Conservation (phyloP, 2,888 invertebrate genomes). For the Cerastis leucographa region DNA sequence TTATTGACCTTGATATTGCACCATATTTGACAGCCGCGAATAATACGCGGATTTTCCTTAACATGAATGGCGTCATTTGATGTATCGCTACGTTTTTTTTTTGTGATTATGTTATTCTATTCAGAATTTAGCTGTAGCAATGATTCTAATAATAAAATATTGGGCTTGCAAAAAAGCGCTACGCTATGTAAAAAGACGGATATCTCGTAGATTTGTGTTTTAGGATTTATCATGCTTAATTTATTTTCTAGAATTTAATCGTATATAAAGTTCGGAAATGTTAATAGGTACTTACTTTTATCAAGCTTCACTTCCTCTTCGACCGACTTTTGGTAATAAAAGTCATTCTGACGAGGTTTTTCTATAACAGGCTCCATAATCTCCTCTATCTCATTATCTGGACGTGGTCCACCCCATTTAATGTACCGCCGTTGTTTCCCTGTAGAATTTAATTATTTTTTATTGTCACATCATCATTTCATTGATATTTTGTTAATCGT, state of each 20-base stretch:
- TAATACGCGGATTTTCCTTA: not conserved
- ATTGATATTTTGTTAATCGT: conserved; percentile 5
- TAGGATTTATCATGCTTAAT: not conserved
- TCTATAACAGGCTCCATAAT: conserved; percentile 1
- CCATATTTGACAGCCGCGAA: not conserved
- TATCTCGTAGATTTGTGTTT: not conserved
- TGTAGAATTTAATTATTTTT: conserved; percentile 8
- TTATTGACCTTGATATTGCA: not conserved
- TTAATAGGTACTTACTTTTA: conserved; percentile 27
- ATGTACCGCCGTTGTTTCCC: conserved; percentile 27
- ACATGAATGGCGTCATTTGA: not conserved
- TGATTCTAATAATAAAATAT: not conserved
- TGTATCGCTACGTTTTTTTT: not conserved
- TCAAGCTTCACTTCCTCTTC: conserved; percentile 19
- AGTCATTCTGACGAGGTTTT: not conserved
- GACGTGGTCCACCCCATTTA: conserved; percentile 36
- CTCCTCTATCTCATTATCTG: not conserved
- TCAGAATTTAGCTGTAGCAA: not conserved
- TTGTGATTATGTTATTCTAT: not conserved
- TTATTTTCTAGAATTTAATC: not conserved
- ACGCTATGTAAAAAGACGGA: not conserved
- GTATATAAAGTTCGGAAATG: not conserved
- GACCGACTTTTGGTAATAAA: not conserved
- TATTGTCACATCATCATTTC: not conserved
- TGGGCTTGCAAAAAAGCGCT: not conserved